Evolutionary conservation across 2,797 vertebrate genomes (phyloP).

Genomic region (Phaenicophaeus curvirostris): DNA sequence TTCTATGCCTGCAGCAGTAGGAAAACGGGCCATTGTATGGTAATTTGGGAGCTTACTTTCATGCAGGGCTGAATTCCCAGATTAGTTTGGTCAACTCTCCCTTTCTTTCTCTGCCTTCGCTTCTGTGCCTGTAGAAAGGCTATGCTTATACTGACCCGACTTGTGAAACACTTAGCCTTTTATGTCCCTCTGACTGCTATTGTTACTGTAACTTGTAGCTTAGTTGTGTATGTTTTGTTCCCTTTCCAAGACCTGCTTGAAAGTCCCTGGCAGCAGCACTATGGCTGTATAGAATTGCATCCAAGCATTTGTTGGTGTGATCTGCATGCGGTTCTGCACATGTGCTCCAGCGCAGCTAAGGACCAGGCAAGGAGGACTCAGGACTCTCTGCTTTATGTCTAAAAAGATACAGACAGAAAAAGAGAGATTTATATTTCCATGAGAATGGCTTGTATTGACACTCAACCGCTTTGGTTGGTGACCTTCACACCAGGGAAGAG

Average conservation of each 20-base stretch:
- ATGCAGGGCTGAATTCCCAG: background rate
- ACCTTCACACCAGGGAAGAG: background rate
- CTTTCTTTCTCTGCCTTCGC: background rate
- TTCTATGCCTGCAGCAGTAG: background rate
- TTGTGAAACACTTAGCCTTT: background rate
- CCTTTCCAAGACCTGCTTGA: background rate
- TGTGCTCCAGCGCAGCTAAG: background rate
- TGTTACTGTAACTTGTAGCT: background rate
- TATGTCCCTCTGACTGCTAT: background rate
- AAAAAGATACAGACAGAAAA: background rate
- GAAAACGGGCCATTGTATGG: background rate
- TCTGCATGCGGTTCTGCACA: rapidly evolving
- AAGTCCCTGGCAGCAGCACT: background rate
- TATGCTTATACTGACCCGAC: background rate
- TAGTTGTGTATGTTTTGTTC: background rate
- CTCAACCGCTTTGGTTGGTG: background rate
- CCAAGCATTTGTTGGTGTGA: background rate
- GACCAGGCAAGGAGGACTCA: background rate
- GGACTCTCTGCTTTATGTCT: background rate
- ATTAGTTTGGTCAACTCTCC: background rate
- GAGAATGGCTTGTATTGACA: background rate
- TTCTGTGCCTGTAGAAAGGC: background rate
- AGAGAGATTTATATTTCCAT: background rate
- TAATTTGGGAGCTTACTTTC: background rate
- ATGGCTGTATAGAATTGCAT: background rate